Evolutionary conservation across 2,888 invertebrate species (phyloP).

Genomic region (Amiota communis): DNA sequence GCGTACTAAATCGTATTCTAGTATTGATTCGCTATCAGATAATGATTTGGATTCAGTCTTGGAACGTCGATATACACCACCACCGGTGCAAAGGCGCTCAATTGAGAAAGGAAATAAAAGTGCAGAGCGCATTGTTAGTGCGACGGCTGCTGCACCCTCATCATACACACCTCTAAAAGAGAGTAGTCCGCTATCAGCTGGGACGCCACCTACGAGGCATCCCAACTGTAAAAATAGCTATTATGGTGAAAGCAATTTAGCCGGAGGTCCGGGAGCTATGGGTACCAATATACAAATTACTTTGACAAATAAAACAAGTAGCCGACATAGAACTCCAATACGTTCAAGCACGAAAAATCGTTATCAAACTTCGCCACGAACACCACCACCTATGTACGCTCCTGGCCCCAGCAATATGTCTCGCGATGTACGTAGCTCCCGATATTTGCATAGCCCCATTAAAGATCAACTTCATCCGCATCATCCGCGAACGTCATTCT

Average conservation of each 20-base stretch:
- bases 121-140: conserved; percentile 59
- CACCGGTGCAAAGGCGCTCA: conserved; percentile 51
- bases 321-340: conserved; percentile 63
- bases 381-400: conserved; percentile 69
- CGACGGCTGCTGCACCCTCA: conserved; percentile 41
- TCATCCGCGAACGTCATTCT: conserved; percentile 55
- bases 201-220: conserved; percentile 70
- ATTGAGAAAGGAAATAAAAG: conserved; percentile 50
- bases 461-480: conserved; percentile 53
- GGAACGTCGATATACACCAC: conserved; percentile 70
- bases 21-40: conserved; percentile 79
- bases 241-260: conserved; percentile 49
- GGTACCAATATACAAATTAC: conserved; percentile 63
- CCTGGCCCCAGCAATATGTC: conserved; percentile 36
- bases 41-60: conserved; percentile 72
- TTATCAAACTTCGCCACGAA: conserved; percentile 70
- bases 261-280: conserved; percentile 49
- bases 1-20: conserved; percentile 80
- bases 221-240: conserved; percentile 65
- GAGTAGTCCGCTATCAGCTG: conserved; percentile 69
- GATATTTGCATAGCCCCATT: conserved; percentile 60
- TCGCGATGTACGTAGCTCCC: conserved; percentile 59
- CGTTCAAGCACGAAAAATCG: conserved; percentile 56
- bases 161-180: conserved; percentile 65
- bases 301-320: conserved; percentile 63